Conservation (phyloP, 2,888 invertebrate species). For the Cremastinae sp. region DNA sequence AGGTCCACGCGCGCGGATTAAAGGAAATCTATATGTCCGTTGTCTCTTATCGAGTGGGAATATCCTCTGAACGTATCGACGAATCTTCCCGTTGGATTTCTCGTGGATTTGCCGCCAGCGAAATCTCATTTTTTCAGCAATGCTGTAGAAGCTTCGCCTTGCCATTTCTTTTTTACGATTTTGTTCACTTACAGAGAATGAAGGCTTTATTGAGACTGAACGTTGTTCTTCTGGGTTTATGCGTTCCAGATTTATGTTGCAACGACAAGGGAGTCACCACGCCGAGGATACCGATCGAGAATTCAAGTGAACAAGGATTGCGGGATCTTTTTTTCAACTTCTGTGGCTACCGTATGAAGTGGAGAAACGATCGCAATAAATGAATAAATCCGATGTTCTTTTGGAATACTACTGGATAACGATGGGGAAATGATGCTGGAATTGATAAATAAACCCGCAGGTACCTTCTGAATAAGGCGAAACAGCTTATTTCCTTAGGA, state of each 20-base stretch:
- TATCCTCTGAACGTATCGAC: constrained; percentile 44
- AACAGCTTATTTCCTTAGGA: background rate
- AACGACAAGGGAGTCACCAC: background rate
- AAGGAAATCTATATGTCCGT: constrained; percentile 7
- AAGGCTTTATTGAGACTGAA: too few species aligned
- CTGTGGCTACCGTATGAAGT: background rate
- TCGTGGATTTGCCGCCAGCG: constrained; percentile 25
- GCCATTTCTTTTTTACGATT: background rate
- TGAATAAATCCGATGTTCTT: too few species aligned
- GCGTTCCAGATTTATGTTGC: background rate
- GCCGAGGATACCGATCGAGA: background rate
- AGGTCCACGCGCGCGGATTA: constrained; percentile 4
- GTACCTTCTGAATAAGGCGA: background rate
- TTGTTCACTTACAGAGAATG: too few species aligned
- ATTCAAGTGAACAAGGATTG: background rate
- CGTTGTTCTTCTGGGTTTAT: background rate
- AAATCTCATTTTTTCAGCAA: constrained; percentile 16
- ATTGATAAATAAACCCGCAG: background rate
- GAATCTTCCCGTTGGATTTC: constrained; percentile 35
- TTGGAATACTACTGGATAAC: too few species aligned
- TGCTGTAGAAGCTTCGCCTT: background rate
- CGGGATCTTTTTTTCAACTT: too few species aligned
- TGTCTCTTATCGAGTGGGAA: constrained; percentile 49
- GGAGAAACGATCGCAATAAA: constrained; percentile 21
- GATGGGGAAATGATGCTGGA: too few species aligned